Base-by-base conservation (phyloP, 2,888 invertebrate species). In the Xestia sexstrigata region DNA sequence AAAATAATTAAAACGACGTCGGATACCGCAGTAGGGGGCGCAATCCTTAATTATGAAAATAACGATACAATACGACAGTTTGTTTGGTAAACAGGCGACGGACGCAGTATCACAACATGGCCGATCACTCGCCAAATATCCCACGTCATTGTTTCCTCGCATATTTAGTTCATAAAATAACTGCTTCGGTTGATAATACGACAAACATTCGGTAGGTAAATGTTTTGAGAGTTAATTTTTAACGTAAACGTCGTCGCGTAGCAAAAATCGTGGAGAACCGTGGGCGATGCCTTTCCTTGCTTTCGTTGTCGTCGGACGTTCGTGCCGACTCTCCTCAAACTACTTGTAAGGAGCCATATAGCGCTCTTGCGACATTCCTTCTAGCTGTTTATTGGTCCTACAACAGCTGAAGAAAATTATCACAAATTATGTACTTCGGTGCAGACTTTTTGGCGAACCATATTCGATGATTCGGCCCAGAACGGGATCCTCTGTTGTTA, bases 51-150 rank as follows among this genome's bases (percentile, higher is more conserved):
- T 88, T 85, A 86, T 86, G 89, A 87, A 83, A 81, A 81, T 78
- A 80, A 86, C 80, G 81, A 81, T 83, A 88, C 91, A 91, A 90
- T 88, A 87, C 87, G 81, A 65, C 77, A 73, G 76, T 73, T 82
- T 93, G 92, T 94, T 95, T 95, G 87, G 91, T 92, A 93, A 95
- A 95, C 93, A 92, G 60, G 2, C 23, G 65, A 65, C 74, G 91
- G 91, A 90, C 89, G 82, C 79, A 75, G 78, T 90, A 79, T 88
- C 91, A 93, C 91, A 94, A 94, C 93, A 93, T 62, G 49, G 70
- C 73, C 70, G 68, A 75, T 90, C 90, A 91, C 85, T 86, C 88
- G 81, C 87, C 90, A 92, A 93, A 93, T 93, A 93, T 93, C 91
- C 87, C 79, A 75, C 70, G 68, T 82, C 81, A 88, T 89, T 91